Conservation (phyloP, 2,888 invertebrate species). For the Hydrotaea diabolus region DNA sequence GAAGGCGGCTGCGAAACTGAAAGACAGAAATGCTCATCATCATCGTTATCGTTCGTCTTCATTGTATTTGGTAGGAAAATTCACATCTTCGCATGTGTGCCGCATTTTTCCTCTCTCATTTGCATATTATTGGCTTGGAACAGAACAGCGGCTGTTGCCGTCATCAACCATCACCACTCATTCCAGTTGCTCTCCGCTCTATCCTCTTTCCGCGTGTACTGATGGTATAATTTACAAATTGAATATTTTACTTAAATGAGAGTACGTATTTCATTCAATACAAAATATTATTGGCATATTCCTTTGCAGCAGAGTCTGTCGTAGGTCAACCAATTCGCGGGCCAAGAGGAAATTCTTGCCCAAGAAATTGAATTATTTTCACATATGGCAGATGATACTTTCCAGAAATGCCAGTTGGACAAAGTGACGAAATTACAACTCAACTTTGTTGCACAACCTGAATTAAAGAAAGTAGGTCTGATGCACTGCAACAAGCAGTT, state of each 20-base stretch:
- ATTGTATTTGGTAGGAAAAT: slow-evolving; percentile 1
- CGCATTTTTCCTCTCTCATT: slow-evolving; percentile 29
- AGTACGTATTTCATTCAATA: background rate
- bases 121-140: slow-evolving; percentile 53
- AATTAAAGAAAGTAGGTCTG: too few species aligned
- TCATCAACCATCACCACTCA: background rate
- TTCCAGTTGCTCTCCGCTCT: background rate
- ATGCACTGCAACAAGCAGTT: too few species aligned
- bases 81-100: slow-evolving; percentile 42
- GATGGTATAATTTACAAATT: slow-evolving; percentile 52
- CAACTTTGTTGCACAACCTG: too few species aligned
- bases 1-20: background rate
- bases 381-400: too few species aligned
- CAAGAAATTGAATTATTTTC: too few species aligned
- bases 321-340: background rate
- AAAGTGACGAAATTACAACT: too few species aligned
- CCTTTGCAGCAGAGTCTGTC: background rate
- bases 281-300: too few species aligned
- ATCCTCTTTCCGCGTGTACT: slow-evolving; percentile 21
- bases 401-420: too few species aligned
- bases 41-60: background rate
- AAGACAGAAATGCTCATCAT: background rate
- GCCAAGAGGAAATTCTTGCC: background rate
- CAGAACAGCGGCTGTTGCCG: slow-evolving; percentile 27
- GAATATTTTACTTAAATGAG: slow-evolving; percentile 41